These are phyloP conservation scores for Limnephilus marmoratus DNA, from an alignment of 2,888 invertebrate species.

Conservation along the genomic window DNA sequence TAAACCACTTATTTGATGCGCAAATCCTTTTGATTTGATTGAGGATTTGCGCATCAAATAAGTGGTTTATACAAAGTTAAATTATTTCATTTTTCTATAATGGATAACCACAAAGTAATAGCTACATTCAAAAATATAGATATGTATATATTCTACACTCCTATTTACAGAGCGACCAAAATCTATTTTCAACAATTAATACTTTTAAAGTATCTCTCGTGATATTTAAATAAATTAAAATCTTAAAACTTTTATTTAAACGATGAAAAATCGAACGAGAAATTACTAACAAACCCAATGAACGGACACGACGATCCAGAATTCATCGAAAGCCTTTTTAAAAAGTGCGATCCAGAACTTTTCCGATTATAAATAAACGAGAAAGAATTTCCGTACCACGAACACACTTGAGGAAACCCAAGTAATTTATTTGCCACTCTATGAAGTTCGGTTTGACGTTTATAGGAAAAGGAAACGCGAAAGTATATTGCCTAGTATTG, in stretches of 20 bases:
- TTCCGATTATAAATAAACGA: background rate
- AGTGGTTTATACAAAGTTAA: no score
- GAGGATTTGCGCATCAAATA: no score
- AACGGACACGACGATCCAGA: background rate
- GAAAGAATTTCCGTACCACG: background rate
- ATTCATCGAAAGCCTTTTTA: background rate
- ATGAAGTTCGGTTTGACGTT: constrained; percentile 5
- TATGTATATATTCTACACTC: no score
- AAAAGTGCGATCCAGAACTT: background rate
- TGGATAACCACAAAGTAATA: no score
- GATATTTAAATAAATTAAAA: background rate
- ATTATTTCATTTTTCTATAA: no score
- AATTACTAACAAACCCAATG: background rate
- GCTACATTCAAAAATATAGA: no score
- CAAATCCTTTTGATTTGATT: no score
- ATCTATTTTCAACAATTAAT: background rate
- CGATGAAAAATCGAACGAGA: background rate
- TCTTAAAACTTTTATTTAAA: background rate
- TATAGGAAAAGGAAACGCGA: background rate
- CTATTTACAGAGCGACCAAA: no score
- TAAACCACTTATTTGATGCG: no score
- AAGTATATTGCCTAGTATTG: background rate
- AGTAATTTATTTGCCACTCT: constrained; percentile 3
- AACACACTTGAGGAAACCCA: constrained; percentile 13
- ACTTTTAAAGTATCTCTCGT: background rate